phyloP scores from a whole-genome alignment of 2,113 vertebrate species.

The Nothoprocta perdicaria region DNA sequence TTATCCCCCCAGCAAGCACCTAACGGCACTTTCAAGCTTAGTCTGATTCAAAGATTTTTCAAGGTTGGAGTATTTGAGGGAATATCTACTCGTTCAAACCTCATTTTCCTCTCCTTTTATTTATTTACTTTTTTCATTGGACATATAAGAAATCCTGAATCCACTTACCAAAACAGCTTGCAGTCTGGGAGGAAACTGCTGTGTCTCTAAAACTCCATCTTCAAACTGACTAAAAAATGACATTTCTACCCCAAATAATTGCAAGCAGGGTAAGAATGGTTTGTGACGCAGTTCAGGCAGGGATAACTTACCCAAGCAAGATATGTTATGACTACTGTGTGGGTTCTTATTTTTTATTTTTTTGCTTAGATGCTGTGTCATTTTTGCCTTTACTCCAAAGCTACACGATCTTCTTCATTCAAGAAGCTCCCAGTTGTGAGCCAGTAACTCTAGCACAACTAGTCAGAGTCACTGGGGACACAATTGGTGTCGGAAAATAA shows the following conservation, averaged over 20 bases:
- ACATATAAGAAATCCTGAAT: neutral
- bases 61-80: neutral
- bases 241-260: neutral
- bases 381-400: neutral
- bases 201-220: neutral
- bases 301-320: neutral
- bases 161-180: neutral
- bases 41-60: neutral
- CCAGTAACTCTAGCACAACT: neutral
- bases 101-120: neutral
- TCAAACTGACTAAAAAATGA: neutral
- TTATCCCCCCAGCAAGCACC: neutral
- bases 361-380: neutral
- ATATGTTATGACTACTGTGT: neutral
- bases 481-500: constrained; percentile 35
- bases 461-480: neutral
- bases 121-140: neutral
- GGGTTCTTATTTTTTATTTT: neutral
- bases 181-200: neutral
- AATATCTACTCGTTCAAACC: neutral
- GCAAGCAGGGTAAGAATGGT: fast-evolving
- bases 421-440: constrained; percentile 17
- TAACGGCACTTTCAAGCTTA: neutral
- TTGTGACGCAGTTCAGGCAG: neutral
- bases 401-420: neutral